These are phyloP conservation scores for Ceriagrion tenellum DNA, from an alignment of 2,888 invertebrate species.

Conservation along the genomic window DNA sequence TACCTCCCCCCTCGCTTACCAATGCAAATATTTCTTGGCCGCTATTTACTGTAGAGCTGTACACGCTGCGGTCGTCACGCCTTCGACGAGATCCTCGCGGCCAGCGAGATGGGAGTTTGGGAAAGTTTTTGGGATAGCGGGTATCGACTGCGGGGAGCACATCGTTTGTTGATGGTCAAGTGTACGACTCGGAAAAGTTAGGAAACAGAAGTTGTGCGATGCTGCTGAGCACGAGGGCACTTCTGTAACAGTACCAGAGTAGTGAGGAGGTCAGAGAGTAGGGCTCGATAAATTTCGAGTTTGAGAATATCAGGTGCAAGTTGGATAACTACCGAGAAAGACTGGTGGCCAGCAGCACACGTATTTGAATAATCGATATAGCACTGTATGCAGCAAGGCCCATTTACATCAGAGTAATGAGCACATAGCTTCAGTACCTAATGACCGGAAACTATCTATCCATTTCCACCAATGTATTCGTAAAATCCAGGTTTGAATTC, in stretches of 20 bases:
- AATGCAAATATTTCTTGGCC: slow-evolving; percentile 7
- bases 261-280: not conserved
- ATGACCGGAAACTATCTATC: no score
- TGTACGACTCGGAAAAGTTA: not conserved
- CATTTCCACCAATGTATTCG: no score
- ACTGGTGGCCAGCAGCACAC: no score
- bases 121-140: not conserved
- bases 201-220: not conserved
- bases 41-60: not conserved
- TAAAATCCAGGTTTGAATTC: no score
- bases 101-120: not conserved
- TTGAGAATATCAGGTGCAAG: no score
- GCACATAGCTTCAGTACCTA: no score
- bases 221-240: not conserved
- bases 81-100: not conserved
- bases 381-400: no score
- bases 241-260: not conserved
- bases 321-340: no score
- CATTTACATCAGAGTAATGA: no score
- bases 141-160: not conserved
- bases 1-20: not conserved
- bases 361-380: no score
- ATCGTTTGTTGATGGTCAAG: not conserved
- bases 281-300: no score
- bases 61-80: not conserved